A percentile compares a stretch with the other conserved stretches of the same genome.
Evolutionary conservation across 2,113 vertebrate species (phyloP).

Genomic region (Eurystomus gularis): DNA sequence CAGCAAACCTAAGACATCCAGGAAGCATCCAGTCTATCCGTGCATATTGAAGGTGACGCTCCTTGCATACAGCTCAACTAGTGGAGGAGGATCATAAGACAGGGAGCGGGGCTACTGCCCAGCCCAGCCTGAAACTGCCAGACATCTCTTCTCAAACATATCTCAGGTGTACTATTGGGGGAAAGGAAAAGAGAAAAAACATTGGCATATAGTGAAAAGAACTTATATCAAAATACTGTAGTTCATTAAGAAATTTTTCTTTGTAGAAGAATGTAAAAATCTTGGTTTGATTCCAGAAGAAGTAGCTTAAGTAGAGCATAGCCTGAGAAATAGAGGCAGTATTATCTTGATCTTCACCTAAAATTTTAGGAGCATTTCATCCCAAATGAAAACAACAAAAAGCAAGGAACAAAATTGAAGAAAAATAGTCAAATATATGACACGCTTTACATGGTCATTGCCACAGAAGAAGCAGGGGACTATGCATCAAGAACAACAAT

Average conservation of each 20-base stretch:
- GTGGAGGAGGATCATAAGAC: background rate
- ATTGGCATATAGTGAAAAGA: background rate
- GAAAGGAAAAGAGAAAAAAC: background rate
- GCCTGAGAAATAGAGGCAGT: background rate
- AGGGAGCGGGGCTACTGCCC: background rate
- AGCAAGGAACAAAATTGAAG: background rate
- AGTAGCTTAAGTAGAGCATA: background rate
- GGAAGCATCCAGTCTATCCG: fast-evolving
- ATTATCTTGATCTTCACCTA: background rate
- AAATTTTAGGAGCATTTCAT: background rate
- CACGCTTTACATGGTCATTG: background rate
- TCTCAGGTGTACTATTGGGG: background rate
- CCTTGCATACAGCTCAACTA: fast-evolving
- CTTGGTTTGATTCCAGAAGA: background rate
- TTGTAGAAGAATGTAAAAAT: background rate
- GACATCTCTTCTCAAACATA: background rate
- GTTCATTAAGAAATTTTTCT: background rate
- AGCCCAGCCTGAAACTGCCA: fast-evolving
- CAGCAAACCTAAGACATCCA: background rate
- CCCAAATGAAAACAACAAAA: background rate
- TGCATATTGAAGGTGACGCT: fast-evolving
- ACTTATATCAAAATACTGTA: background rate
- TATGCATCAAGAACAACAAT: background rate
- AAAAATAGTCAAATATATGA: background rate
- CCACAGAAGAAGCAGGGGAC: background rate